A percentile compares a stretch with the other conserved stretches of the same genome.
phyloP scores from a whole-genome alignment of 2,797 vertebrate genomes.

The Galaxias olidus region DNA sequence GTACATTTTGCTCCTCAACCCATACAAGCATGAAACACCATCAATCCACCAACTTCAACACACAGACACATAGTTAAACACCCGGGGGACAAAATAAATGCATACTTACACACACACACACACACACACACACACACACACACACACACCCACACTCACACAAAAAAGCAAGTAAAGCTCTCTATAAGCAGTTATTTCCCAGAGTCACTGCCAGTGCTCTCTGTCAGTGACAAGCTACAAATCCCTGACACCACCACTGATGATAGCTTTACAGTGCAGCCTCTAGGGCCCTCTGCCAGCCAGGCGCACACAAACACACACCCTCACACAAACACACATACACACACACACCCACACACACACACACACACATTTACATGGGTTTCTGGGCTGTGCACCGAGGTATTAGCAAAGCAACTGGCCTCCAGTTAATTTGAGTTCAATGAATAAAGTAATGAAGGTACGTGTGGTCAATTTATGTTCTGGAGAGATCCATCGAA shows the following conservation, averaged over 20 bases:
- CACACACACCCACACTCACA: constrained; percentile 49
- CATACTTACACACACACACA: constrained; percentile 7
- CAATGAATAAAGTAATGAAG: too few species aligned
- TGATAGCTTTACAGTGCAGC: constrained; percentile 77
- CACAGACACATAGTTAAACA: constrained; percentile 22
- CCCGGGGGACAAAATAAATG: constrained; percentile 52
- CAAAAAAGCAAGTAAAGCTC: constrained; percentile 41
- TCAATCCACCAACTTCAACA: constrained; percentile 29
- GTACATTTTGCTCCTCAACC: constrained; percentile 38
- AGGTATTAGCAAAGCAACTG: too few species aligned
- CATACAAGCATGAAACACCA: constrained; percentile 38
- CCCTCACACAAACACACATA: constrained; percentile 39
- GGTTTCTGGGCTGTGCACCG: neutral
- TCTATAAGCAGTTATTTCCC: constrained; percentile 73
- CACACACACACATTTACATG: neutral
- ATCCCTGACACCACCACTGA: constrained; percentile 80
- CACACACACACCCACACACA: neutral
- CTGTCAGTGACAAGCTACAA: constrained; percentile 78
- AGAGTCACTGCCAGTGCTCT: constrained; percentile 68
- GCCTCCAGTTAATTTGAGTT: too few species aligned
- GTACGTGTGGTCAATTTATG: too few species aligned
- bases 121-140: constrained; percentile 14
- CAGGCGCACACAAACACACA: constrained; percentile 56
- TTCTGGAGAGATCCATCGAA: too few species aligned
- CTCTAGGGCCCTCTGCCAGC: constrained; percentile 74